A percentile compares a stretch with the other conserved stretches of the same genome.
phyloP scores from a whole-genome alignment of 1,140 invertebrate genomes.

The Pygmarrhopalites habei region DNA sequence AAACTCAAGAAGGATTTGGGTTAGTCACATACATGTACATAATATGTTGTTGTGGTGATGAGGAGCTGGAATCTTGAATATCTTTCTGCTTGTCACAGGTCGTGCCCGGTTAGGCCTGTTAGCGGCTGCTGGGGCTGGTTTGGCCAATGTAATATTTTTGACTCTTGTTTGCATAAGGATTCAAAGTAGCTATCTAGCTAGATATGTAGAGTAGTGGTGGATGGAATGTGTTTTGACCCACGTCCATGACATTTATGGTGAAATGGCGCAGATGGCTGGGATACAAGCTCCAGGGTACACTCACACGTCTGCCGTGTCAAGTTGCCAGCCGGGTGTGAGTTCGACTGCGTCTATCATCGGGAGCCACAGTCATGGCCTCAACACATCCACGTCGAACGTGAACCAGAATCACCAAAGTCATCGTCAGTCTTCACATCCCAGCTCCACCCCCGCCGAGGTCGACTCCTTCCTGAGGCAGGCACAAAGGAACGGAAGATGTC shows the following conservation, averaged over 20 bases:
- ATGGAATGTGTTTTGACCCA: too few relatives aligned
- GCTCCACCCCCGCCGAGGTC: conserved; percentile 27
- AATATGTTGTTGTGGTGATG: too few relatives aligned
- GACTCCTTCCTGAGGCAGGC: conserved; percentile 36
- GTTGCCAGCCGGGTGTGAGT: conserved; percentile 56
- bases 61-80: too few relatives aligned
- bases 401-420: too few relatives aligned
- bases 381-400: not conserved
- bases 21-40: too few relatives aligned
- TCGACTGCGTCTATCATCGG: conserved; percentile 44
- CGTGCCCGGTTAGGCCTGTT: conserved; percentile 32
- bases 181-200: too few relatives aligned
- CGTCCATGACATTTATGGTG: too few relatives aligned
- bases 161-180: too few relatives aligned
- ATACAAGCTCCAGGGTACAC: conserved; percentile 50
- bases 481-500: conserved; percentile 36
- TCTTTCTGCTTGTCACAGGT: too few relatives aligned
- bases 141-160: too few relatives aligned
- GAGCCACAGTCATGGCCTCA: conserved; percentile 46
- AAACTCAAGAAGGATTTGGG: conserved; percentile 77
- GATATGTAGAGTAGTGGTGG: too few relatives aligned
- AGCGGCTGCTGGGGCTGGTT: conserved; percentile 36
- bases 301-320: conserved; percentile 67
- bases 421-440: not conserved
- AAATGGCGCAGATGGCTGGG: conserved; percentile 36